Base-by-base conservation (phyloP, 1,140 invertebrate species). In the Onthophagus taurus region DNA sequence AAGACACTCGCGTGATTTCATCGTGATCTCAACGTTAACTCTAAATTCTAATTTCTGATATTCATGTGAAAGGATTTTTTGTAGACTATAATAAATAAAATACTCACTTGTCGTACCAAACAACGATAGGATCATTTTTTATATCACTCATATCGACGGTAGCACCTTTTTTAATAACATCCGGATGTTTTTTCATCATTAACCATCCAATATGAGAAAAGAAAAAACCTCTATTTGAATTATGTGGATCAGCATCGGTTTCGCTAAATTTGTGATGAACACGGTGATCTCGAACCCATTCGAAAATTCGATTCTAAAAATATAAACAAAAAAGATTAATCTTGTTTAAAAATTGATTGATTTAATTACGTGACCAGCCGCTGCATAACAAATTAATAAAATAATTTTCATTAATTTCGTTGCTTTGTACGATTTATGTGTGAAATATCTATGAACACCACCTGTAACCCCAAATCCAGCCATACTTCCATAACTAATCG, bases 401-500 rank as follows among this genome's bases (percentile, higher is more conserved):
- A 96, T 65, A 1, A 92, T 30, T 46, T 83, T 71, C 2, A 96
- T 67, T 1, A 89, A 92, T 71, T 83, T 80, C 62, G 80, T 89
- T 4, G 92, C 94, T 70, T 95, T 95, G 70, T 95, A 97, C 0
- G 90, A 81, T 53, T 84, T 77, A 66, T 97, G 94, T 4, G 92
- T 76, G 91, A 92, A 97, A 14, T 97, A 72, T 53, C 93, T 75
- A 64, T 97, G 94, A 7, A 89, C 89, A 14, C 94, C 94, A 23
- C 89, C 93, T 9, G 93, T 97, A 39, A 97, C 83, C 3, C 88
- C 88, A 2, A 29, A 12, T 17, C 18, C 23, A 3, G 41, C 9
- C 1, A 43, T 6, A 17, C 6, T 6, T 5, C 5, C 31, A 33
- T 6, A 33, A n/a, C n/a, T n/a, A n/a, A n/a, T n/a, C n/a, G n/a